A percentile compares a stretch with the other conserved stretches of the same genome.
phyloP scores from a whole-genome alignment of 2,888 invertebrate species.

The Xylota segnis region DNA sequence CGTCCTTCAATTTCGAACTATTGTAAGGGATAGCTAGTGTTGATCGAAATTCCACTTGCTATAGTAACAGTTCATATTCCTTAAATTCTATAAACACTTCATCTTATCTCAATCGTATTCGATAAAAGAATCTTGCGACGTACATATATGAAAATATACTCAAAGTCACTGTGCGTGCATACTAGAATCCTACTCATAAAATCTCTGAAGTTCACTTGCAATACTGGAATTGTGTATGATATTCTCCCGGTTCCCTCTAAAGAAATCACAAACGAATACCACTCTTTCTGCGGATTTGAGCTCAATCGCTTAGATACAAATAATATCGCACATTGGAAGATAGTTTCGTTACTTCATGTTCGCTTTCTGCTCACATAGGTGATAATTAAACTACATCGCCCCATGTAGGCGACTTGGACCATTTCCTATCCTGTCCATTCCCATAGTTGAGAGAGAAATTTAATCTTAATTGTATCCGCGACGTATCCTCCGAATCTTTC shows the following conservation, averaged over 20 bases:
- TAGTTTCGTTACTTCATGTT: neutral
- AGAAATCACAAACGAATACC: neutral
- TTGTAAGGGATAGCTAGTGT: too few species aligned
- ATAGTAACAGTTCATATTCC: too few species aligned
- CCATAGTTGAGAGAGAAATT: conserved; percentile 71
- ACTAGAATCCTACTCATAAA: neutral
- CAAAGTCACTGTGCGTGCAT: too few species aligned
- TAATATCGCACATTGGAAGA: conserved; percentile 16
- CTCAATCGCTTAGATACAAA: conserved; percentile 25
- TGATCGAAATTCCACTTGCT: too few species aligned
- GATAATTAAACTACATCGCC: conserved; percentile 76
- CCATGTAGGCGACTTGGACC: conserved; percentile 69
- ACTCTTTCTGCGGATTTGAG: neutral
- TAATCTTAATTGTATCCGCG: conserved; percentile 77
- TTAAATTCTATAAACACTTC: too few species aligned
- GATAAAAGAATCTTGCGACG: too few species aligned
- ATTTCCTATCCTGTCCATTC: conserved; percentile 68
- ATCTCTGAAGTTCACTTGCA: neutral
- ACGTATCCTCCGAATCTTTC: conserved; percentile 67
- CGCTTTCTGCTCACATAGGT: conserved; percentile 52
- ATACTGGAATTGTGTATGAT: neutral
- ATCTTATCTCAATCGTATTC: too few species aligned
- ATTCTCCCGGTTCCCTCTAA: neutral
- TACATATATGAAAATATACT: too few species aligned
- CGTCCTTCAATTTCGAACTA: too few species aligned